Evolutionary conservation across 2,888 invertebrate species (phyloP), one percentile per base, ranked within the genome.

Genomic region (Tiliacea aurago): DNA sequence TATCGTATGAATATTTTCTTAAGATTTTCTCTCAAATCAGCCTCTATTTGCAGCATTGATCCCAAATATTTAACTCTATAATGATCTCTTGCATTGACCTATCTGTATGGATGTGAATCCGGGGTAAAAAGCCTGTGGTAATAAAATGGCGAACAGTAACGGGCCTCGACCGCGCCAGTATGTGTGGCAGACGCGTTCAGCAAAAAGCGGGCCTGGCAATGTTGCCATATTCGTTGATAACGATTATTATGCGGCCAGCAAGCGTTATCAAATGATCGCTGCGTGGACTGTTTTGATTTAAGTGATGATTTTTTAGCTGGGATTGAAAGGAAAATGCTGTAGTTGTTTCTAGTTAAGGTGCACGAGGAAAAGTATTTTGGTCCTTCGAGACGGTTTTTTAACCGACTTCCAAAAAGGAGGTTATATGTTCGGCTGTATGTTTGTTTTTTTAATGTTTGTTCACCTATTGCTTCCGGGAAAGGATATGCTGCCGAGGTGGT

Each of bases 201-300:
- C 87, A 94, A 94, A 94, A 94, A 94, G 91, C 88, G 84, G 92
- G 84, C 87, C 70, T 73, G 75, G 77, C 81, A 83, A 74, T 85
- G 86, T 86, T 85, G 78, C 94, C 94, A 91, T 94, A 93, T 93
- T 91, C 80, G 94, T 81, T 84, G 86, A 86, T 91, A 92, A 91
- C 91, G 93, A 93, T 93, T 94, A 94, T 93, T 91, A 89, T 90
- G 89, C 85, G 90, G 83, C 88, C 91, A 76, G 69, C 72, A 68
- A 77, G 83, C 81, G 83, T 86, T 86, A 86, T 86, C 86, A 86
- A 86, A 86, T 76, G 86, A 86, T 84, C 81, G 74, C 74, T 83
- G 49, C 67, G 67, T 64, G 71, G 72, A 76, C 78, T 74, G 80
- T 75, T 86, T 83, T 85, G 81, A 85, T 85, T 83, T 80, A 75